Conservation (phyloP, 2,888 invertebrate species). For the Germaria angustata region DNA sequence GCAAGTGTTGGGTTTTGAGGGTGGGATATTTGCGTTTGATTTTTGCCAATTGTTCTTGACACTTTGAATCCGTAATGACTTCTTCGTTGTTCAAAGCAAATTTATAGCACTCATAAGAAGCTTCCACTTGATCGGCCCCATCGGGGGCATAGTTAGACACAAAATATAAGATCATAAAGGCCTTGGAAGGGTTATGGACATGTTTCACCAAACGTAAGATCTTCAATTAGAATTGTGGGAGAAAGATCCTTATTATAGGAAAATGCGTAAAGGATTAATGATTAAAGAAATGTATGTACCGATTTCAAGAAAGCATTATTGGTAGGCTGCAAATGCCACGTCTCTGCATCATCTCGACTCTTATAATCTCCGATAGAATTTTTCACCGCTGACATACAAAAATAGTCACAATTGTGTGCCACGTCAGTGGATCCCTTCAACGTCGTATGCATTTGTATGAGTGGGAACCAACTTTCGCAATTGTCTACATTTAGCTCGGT, state of each 20-base stretch:
- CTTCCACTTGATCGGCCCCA: slow-evolving; percentile 80
- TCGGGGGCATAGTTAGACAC: slow-evolving; percentile 78
- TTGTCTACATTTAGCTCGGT: slow-evolving; percentile 78
- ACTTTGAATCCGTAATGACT: slow-evolving; percentile 71
- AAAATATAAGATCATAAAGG: slow-evolving; percentile 78
- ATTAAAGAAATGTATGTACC: slow-evolving; percentile 66
- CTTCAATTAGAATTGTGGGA: slow-evolving; percentile 63
- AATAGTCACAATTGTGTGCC: slow-evolving; percentile 76
- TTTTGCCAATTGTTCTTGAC: slow-evolving; percentile 76
- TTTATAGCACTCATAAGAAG: slow-evolving; percentile 78
- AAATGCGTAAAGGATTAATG: background rate
- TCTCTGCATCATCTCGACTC: slow-evolving; percentile 74
- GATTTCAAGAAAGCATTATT: slow-evolving; percentile 80
- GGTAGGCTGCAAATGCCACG: slow-evolving; percentile 78
- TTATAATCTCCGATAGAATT: slow-evolving; percentile 79
- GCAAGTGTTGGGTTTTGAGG: slow-evolving; percentile 78
- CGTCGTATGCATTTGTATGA: slow-evolving; percentile 77
- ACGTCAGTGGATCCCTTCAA: slow-evolving; percentile 75
- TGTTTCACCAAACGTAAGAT: slow-evolving; percentile 76
- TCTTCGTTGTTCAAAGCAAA: slow-evolving; percentile 74
- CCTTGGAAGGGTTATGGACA: slow-evolving; percentile 75
- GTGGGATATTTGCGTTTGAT: slow-evolving; percentile 79
- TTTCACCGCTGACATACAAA: slow-evolving; percentile 79
- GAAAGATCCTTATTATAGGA: background rate
- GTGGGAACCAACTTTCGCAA: slow-evolving; percentile 79